Conservation (phyloP, 2,888 invertebrate genomes). For the Hoplodrina ambigua region DNA sequence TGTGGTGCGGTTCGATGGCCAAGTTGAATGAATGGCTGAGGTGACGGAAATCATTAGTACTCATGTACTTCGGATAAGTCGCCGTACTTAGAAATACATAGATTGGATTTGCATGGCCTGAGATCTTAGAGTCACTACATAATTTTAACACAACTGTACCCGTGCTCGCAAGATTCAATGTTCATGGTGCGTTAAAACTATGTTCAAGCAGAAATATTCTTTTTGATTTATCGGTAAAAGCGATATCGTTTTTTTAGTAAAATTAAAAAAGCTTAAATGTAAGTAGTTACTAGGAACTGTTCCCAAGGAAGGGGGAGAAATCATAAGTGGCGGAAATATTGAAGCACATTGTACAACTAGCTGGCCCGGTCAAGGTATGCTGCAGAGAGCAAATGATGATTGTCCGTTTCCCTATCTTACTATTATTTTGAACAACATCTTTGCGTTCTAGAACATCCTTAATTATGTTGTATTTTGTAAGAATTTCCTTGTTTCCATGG, state of each 20-base stretch:
- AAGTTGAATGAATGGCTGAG: slow-evolving; percentile 52
- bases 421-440: slow-evolving; percentile 25
- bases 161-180: neutral
- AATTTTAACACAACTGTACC: neutral
- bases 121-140: no score
- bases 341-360: slow-evolving; percentile 15
- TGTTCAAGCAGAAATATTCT: neutral
- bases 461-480: slow-evolving; percentile 1
- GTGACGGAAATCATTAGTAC: slow-evolving; percentile 29
- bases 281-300: neutral
- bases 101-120: neutral
- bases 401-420: slow-evolving; percentile 33
- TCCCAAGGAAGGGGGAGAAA: slow-evolving; percentile 14
- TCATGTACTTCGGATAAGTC: neutral
- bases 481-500: neutral
- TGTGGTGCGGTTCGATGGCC: slow-evolving; percentile 67
- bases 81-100: neutral
- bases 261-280: neutral
- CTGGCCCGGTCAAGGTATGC: slow-evolving; percentile 6
- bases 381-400: slow-evolving; percentile 43
- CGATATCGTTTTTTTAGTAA: neutral
- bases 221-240: neutral
- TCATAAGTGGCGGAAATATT: slow-evolving; percentile 20
- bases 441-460: neutral
- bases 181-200: neutral